Conservation (phyloP, 1,140 invertebrate species). For the Tetraneura akinire region DNA sequence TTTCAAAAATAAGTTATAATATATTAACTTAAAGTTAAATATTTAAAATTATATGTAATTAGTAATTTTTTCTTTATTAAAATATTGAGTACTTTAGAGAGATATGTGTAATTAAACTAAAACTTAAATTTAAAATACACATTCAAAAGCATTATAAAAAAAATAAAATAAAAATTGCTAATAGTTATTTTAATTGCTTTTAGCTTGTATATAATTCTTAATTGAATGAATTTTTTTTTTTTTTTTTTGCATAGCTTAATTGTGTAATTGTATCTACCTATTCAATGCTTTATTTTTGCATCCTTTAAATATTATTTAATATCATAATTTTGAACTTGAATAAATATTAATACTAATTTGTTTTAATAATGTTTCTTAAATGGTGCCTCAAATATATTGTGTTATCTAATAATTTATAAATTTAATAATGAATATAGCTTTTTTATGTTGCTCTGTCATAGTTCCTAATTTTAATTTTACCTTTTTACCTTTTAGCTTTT, state of each 20-base stretch:
- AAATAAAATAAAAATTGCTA: background rate
- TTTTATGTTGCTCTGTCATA: too few relatives aligned
- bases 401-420: too few relatives aligned
- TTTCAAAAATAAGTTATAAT: background rate
- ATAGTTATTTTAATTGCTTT: slow-evolving; percentile 24
- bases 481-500: too few relatives aligned
- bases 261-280: background rate
- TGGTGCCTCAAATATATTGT: too few relatives aligned
- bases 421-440: too few relatives aligned
- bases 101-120: background rate
- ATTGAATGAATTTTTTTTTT: background rate
- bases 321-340: too few relatives aligned
- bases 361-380: too few relatives aligned
- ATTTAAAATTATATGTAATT: too few relatives aligned
- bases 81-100: slow-evolving; percentile 30
- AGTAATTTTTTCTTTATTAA: too few relatives aligned
- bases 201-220: background rate
- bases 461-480: too few relatives aligned
- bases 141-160: too few relatives aligned
- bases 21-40: background rate
- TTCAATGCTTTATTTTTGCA: background rate
- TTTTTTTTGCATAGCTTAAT: slow-evolving; percentile 53
- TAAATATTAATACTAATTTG: too few relatives aligned
- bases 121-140: background rate
- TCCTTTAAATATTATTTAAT: background rate